Evolutionary conservation across 2,888 invertebrate genomes (phyloP).

Genomic region (Neoscelio sp.): DNA sequence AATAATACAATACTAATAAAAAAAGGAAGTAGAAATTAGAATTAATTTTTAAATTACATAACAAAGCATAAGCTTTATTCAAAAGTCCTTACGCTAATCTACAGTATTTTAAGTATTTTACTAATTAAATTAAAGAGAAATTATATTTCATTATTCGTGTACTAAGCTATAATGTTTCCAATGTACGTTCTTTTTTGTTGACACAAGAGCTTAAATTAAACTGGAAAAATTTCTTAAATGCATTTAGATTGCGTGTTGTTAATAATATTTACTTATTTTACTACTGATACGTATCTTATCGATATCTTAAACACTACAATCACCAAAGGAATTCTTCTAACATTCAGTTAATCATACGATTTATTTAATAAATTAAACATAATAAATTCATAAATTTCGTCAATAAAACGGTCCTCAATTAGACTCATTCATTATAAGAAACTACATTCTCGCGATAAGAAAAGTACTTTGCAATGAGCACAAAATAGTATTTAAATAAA

Average conservation of each 20-base stretch:
- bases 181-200: no score
- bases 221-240: neutral
- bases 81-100: no score
- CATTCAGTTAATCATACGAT: slow-evolving; percentile 5
- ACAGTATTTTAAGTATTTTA: no score
- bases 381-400: slow-evolving; percentile 9
- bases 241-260: neutral
- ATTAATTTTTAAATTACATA: no score
- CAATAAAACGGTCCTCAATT: neutral
- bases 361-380: slow-evolving; percentile 13
- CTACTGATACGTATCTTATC: neutral
- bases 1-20: no score
- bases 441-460: slow-evolving; percentile 18
- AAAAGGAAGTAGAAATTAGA: no score
- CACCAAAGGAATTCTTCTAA: no score
- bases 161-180: no score
- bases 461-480: slow-evolving; percentile 15
- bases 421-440: slow-evolving; percentile 1
- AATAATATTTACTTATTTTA: neutral
- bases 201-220: no score
- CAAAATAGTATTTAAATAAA: slow-evolving; percentile 17
- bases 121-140: no score
- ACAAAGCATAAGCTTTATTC: no score
- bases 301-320: neutral
- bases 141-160: no score